A percentile compares a stretch with the other conserved stretches of the same genome.
Evolutionary conservation across 2,797 vertebrate species (phyloP).

Genomic region (Coilia nasus): DNA sequence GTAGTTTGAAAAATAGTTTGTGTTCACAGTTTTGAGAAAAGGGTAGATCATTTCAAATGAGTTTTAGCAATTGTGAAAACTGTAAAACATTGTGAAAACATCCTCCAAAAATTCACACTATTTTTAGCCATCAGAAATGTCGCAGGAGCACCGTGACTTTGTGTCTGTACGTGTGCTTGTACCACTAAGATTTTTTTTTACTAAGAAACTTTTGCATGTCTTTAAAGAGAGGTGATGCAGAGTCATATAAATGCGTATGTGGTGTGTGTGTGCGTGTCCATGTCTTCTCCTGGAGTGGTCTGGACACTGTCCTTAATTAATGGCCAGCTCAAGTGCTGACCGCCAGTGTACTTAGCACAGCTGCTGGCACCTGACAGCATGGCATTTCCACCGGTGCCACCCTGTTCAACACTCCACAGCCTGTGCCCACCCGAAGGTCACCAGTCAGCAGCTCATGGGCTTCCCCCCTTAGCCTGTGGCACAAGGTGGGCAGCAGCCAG

Average conservation of each 20-base stretch:
- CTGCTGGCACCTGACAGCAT: slow-evolving; percentile 77
- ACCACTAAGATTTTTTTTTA: too few species aligned
- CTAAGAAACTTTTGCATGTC: slow-evolving; percentile 30
- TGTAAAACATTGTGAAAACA: too few species aligned
- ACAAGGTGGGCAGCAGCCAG: slow-evolving; percentile 40
- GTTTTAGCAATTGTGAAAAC: too few species aligned
- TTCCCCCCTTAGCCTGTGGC: slow-evolving; percentile 29
- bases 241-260: not conserved
- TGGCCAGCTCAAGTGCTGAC: slow-evolving; percentile 84
- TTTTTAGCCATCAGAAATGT: slow-evolving; percentile 79
- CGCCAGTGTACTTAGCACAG: slow-evolving; percentile 77
- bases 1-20: too few species aligned
- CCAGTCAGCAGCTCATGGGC: slow-evolving; percentile 20
- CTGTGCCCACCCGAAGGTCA: slow-evolving; percentile 68
- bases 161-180: slow-evolving; percentile 48
- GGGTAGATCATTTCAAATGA: too few species aligned
- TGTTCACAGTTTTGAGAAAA: too few species aligned
- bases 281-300: slow-evolving; percentile 78
- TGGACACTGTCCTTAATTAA: slow-evolving; percentile 82
- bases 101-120: slow-evolving; percentile 75
- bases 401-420: slow-evolving; percentile 60
- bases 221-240: slow-evolving; percentile 19
- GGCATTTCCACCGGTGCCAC: slow-evolving; percentile 81
- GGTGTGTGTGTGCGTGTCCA: slow-evolving; percentile 62
- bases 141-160: slow-evolving; percentile 71